phyloP scores from a whole-genome alignment of 1,140 invertebrate species.

The Drosophila pachea region DNA sequence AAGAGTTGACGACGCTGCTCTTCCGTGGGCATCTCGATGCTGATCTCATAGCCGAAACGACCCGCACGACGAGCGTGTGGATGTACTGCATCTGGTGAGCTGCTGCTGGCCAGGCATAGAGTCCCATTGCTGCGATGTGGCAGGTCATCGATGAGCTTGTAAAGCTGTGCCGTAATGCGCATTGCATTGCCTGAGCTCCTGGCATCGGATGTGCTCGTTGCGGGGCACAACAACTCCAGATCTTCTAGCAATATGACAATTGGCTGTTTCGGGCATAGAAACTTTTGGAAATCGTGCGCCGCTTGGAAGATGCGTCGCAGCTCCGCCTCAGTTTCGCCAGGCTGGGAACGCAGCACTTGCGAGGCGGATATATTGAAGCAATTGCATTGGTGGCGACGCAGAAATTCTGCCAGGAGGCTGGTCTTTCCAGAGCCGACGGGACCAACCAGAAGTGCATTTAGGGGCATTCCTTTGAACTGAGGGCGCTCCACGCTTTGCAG shows the following conservation, averaged over 20 bases:
- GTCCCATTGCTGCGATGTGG: conserved; percentile 50
- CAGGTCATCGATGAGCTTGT: conserved; percentile 76
- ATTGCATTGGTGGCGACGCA: conserved; percentile 49
- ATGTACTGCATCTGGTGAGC: conserved; percentile 71
- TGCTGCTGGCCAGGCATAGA: conserved; percentile 79
- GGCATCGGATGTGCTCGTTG: conserved; percentile 24
- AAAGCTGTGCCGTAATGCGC: conserved; percentile 70
- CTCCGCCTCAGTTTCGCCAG: conserved; percentile 79
- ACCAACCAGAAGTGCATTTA: conserved; percentile 62
- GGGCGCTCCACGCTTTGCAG: conserved; percentile 10
- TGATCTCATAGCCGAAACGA: conserved; percentile 76
- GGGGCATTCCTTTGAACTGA: conserved; percentile 26
- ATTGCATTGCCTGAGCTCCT: conserved; percentile 53
- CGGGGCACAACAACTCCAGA: conserved; percentile 74
- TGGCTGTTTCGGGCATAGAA: conserved; percentile 41
- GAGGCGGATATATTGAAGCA: conserved; percentile 59
- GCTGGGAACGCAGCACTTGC: conserved; percentile 65
- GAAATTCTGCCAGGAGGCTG: conserved; percentile 44
- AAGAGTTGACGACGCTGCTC: conserved; percentile 49
- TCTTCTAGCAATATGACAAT: conserved; percentile 77
- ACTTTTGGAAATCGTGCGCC: conserved; percentile 59
- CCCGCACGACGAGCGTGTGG: conserved; percentile 70
- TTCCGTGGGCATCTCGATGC: conserved; percentile 84
- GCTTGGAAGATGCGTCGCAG: conserved; percentile 78
- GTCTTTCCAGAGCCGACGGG: conserved; percentile 66